Evolutionary conservation across 23 tunicate species (phyloP), one percentile per base, ranked within the genome.

Genomic region (Ciona savignyi): DNA sequence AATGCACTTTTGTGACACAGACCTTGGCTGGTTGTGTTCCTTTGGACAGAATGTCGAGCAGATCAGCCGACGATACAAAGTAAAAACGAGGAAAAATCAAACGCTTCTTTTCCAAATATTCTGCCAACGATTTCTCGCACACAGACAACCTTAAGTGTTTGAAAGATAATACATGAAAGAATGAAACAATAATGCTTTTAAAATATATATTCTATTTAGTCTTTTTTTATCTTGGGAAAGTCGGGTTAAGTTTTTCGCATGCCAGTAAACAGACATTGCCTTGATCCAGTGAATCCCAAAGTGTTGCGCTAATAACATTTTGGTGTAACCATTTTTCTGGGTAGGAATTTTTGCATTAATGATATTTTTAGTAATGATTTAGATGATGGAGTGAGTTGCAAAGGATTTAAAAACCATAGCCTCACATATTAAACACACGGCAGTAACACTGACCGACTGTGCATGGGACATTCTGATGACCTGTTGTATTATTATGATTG

Each of bases 41-140:
- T 48, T 89, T 89, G 0, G 96, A 89, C 61, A 89, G 60, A 63
- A 89, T 89, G 74, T 89, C 96, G 29, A 89, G 89, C 81, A 89
- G 62, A 35, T 83, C 96, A 15, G 96, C 96, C 0, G 96, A 78
- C 4, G 96, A 89, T 25, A 89, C 85, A 70, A 89, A 89, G 65
- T 89, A 89, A 79, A 89, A 89, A 25, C 96, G 60, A 3, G 96
- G 96, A 60, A 89, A 89, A 22, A 89, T 72, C 30, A 89, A 74
- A 23, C 96, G 85, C 62, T 89, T 89, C 72, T 74, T 83, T 27
- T 89, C 96, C 77, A 89, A 73, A 74, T 89, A 89, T 83, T 89
- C 89, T 2, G 96, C 89, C 69, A 89, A 56, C 25, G 89, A 74
- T 70, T 89, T 89, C 35, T 89, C 96, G 62, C 96, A 89, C 32